These are phyloP conservation scores for Triplophysa siluroides DNA, from an alignment of 2,113 vertebrate species.

Conservation along the genomic window DNA sequence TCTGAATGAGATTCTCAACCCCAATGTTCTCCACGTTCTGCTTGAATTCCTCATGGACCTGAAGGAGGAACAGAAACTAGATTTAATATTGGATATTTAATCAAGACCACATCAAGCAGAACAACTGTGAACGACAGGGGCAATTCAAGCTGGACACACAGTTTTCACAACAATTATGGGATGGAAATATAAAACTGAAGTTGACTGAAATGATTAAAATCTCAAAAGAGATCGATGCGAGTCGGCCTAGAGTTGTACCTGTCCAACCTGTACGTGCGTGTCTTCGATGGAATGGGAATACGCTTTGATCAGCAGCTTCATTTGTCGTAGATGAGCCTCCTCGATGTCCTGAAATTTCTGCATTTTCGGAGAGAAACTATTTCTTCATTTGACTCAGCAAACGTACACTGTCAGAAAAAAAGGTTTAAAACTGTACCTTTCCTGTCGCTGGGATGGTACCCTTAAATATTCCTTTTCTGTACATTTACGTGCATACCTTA, in stretches of 20 bases:
- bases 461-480: too few species aligned
- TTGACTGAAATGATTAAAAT: not conserved
- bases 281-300: conserved; percentile 93
- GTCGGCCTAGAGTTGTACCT: conserved; percentile 70
- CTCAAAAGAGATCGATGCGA: not conserved
- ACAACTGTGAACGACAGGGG: not conserved
- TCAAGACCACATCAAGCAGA: not conserved
- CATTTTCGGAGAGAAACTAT: not conserved
- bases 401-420: too few species aligned
- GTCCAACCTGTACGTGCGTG: conserved; percentile 94
- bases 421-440: too few species aligned
- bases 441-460: too few species aligned
- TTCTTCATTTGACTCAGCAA: too few species aligned
- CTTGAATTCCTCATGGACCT: conserved; percentile 97
- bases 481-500: too few species aligned
- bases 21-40: conserved; percentile 95
- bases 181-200: not conserved
- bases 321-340: conserved; percentile 85
- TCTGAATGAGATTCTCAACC: conserved; percentile 84
- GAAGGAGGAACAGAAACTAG: conserved; percentile 17
- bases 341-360: conserved; percentile 94
- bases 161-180: not conserved
- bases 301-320: conserved; percentile 89
- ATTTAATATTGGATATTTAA: not conserved
- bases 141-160: not conserved